Percentiles rank a stretch among this genome's conserved stretches.
These are phyloP conservation scores for Amorpha juglandis DNA, from an alignment of 2,888 invertebrate species.

Conservation along the genomic window DNA sequence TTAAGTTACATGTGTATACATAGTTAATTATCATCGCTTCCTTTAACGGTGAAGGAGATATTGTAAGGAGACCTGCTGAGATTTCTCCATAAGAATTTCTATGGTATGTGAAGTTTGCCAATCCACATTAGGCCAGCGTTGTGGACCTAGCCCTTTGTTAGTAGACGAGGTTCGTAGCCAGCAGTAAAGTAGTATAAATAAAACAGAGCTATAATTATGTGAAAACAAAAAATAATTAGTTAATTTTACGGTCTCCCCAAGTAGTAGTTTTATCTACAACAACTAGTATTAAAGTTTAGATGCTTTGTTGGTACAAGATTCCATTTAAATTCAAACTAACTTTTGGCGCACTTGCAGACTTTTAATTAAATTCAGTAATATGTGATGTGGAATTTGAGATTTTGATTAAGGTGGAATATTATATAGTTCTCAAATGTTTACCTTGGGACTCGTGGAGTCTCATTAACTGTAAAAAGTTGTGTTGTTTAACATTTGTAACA, in stretches of 20 bases:
- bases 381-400: background rate
- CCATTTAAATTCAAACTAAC: constrained; percentile 22
- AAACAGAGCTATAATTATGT: background rate
- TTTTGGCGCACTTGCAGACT: constrained; percentile 26
- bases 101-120: too few relatives aligned
- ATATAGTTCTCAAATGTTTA: constrained; percentile 8
- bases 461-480: constrained; percentile 14
- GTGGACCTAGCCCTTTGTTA: background rate
- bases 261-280: background rate
- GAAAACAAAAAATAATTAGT: background rate
- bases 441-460: constrained; percentile 2
- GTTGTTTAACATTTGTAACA: constrained; percentile 17
- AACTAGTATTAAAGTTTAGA: constrained; percentile 1
- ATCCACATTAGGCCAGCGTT: too few relatives aligned
- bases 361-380: constrained; percentile 26
- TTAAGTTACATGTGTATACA: too few relatives aligned
- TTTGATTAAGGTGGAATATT: background rate
- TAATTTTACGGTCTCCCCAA: background rate
- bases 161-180: too few relatives aligned
- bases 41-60: too few relatives aligned
- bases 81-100: too few relatives aligned
- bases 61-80: too few relatives aligned
- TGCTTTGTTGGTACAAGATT: constrained; percentile 9
- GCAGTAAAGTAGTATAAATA: background rate
- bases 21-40: too few relatives aligned